A percentile compares a stretch with the other conserved stretches of the same genome.
Conservation (phyloP, 2,888 invertebrate species). For the Amphipoea oculea region DNA sequence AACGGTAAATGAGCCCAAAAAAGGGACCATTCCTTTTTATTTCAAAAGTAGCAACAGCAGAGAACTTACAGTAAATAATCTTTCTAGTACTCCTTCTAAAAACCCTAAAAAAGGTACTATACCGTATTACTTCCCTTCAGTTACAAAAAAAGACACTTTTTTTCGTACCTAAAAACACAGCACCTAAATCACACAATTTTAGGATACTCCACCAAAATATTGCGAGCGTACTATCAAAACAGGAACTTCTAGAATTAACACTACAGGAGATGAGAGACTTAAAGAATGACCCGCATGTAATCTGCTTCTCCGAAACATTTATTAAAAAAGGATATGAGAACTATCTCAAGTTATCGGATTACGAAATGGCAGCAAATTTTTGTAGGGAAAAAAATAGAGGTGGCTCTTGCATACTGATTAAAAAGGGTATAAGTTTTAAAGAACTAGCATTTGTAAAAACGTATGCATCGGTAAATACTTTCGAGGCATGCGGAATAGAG, state of each 20-base stretch:
- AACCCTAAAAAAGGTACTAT: not conserved
- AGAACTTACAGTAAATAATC: too few species aligned
- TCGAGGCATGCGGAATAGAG: not conserved
- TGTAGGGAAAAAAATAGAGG: not conserved
- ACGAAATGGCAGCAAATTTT: slow-evolving; percentile 1
- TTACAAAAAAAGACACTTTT: not conserved
- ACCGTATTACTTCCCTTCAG: not conserved
- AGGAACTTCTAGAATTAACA: not conserved
- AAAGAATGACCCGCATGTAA: not conserved
- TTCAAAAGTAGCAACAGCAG: not conserved
- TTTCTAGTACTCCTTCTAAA: not conserved
- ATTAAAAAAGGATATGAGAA: slow-evolving; percentile 8
- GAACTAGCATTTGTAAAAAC: not conserved
- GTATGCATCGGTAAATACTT: not conserved
- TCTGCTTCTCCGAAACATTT: slow-evolving; percentile 10
- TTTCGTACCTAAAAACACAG: not conserved
- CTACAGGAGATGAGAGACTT: not conserved
- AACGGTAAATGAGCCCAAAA: not conserved
- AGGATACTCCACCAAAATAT: not conserved
- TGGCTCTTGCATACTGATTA: not conserved
- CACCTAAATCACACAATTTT: not conserved
- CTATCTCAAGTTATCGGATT: not conserved
- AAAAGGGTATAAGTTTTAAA: not conserved
- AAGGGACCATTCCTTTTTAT: slow-evolving; percentile 13
- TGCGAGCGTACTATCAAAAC: not conserved